Percentiles rank a stretch among this genome's conserved stretches.
phyloP scores from a whole-genome alignment of 2,113 vertebrate species.

The Heteronetta atricapilla region DNA sequence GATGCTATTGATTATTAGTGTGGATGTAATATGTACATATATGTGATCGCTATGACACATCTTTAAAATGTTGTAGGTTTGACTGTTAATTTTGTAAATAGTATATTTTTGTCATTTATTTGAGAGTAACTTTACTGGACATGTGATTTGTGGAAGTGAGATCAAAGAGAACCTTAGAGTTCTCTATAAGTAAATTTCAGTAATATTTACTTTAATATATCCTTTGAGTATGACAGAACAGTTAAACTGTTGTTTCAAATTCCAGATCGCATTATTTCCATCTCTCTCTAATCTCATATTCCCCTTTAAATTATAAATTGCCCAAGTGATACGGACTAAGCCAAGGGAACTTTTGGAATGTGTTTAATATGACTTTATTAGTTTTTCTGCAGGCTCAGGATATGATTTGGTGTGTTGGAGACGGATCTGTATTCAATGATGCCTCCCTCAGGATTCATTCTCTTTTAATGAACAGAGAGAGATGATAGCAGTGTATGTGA shows the following conservation, averaged over 20 bases:
- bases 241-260: conserved; percentile 44
- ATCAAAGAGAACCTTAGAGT: neutral
- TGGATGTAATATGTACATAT: too few relatives aligned
- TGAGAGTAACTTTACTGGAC: neutral
- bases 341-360: conserved; percentile 45
- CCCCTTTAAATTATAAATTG: conserved; percentile 65
- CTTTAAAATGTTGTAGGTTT: neutral
- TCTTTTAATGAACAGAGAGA: conserved; percentile 50
- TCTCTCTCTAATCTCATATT: conserved; percentile 46
- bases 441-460: conserved; percentile 50
- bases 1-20: neutral
- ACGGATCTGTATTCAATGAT: conserved; percentile 15
- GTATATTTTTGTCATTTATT: neutral
- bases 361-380: conserved; percentile 64
- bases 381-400: conserved; percentile 42
- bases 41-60: neutral
- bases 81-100: neutral
- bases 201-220: neutral
- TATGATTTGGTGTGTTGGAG: conserved; percentile 52
- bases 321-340: conserved; percentile 14
- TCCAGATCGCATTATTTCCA: conserved; percentile 11
- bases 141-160: neutral
- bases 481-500: neutral
- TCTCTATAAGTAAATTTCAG: neutral
- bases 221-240: neutral